Conservation (phyloP, 2,113 vertebrate species). For the Heterotis niloticus region DNA sequence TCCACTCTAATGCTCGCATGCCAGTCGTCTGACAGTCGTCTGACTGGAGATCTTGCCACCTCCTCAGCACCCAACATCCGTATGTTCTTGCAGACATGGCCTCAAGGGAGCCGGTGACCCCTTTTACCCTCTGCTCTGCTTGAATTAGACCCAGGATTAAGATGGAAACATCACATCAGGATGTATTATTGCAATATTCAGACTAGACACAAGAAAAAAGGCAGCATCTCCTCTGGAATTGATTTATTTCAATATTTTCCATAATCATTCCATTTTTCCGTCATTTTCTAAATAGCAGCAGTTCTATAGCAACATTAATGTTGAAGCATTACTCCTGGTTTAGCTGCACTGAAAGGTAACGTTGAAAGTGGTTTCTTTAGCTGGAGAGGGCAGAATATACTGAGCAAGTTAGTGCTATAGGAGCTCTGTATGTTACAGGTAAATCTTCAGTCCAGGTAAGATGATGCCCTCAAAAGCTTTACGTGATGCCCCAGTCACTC, state of each 20-base stretch:
- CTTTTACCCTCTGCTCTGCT: neutral
- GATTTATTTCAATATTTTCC: neutral
- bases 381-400: neutral
- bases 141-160: conserved; percentile 8
- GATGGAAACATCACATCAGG: no score
- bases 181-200: no score
- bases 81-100: neutral
- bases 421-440: neutral
- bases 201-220: no score
- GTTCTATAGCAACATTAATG: neutral
- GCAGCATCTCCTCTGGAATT: neutral
- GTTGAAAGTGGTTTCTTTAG: neutral
- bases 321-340: no score
- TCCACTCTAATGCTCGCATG: conserved; percentile 20
- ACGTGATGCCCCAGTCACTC: neutral
- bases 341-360: no score
- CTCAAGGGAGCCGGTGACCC: neutral
- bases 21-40: neutral
- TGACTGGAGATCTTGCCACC: neutral
- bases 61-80: neutral
- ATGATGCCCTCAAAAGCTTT: neutral
- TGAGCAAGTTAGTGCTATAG: neutral
- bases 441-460: neutral
- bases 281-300: no score
- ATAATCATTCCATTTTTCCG: no score